phyloP scores from a whole-genome alignment of 2,797 vertebrate genomes.

The Eremophila alpestris region DNA sequence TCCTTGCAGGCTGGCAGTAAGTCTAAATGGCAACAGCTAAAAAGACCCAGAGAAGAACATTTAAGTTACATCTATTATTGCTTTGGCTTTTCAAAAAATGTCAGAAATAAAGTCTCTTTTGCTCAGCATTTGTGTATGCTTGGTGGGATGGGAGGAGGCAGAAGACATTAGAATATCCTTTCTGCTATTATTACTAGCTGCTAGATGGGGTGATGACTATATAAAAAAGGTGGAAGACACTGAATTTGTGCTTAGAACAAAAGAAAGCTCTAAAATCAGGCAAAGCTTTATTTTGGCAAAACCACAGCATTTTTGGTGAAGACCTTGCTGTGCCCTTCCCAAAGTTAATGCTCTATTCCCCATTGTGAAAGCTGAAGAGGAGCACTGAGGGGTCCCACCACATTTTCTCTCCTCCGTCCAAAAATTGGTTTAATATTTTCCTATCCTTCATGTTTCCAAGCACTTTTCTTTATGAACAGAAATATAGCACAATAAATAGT shows the following conservation, averaged over 20 bases:
- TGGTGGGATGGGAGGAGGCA: background rate
- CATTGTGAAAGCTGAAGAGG: background rate
- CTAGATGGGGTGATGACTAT: background rate
- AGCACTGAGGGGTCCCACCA: background rate
- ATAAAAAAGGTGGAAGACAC: background rate
- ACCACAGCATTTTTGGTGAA: background rate
- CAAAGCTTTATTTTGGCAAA: conserved; percentile 17
- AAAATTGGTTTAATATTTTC: background rate
- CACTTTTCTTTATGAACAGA: background rate
- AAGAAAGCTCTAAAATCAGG: background rate
- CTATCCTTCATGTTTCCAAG: background rate
- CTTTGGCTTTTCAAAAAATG: conserved; percentile 32
- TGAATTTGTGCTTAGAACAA: conserved; percentile 7
- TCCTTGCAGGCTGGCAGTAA: conserved; percentile 37
- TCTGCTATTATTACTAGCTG: conserved; percentile 19
- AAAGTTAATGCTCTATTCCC: background rate
- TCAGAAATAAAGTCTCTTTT: background rate
- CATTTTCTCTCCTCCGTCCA: background rate
- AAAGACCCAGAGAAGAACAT: conserved; percentile 28
- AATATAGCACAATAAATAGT: background rate
- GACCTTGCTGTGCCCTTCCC: background rate
- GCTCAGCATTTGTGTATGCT: background rate
- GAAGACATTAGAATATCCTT: background rate
- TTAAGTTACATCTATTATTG: conserved; percentile 17
- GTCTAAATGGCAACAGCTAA: conserved; percentile 43